These are phyloP conservation scores for Sinopyrophorus schimmeli DNA, from an alignment of 2,888 invertebrate genomes.

Conservation along the genomic window DNA sequence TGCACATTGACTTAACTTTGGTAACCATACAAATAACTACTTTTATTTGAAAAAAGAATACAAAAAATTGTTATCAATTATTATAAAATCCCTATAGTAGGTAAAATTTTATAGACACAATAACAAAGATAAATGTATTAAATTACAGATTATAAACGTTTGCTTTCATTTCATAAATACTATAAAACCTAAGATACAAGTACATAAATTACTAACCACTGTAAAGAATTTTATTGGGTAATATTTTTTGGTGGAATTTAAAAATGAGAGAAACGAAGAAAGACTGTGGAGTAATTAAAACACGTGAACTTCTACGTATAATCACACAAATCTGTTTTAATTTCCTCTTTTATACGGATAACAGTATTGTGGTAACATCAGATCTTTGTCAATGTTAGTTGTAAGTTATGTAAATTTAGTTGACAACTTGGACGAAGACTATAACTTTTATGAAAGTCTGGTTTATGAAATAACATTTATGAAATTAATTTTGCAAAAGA, in stretches of 20 bases:
- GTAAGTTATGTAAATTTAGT: conserved; percentile 12
- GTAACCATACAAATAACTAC: too few relatives aligned
- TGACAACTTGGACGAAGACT: conserved; percentile 6
- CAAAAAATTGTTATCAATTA: too few relatives aligned
- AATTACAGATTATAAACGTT: conserved; percentile 1
- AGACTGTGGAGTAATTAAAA: conserved; percentile 4
- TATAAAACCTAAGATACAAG: conserved; percentile 4
- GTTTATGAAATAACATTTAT: conserved; percentile 12
- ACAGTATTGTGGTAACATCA: conserved; percentile 5
- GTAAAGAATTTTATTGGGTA: conserved; percentile 4
- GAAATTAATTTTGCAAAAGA: conserved; percentile 13
- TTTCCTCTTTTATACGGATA: conserved; percentile 10
- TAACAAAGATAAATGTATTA: background rate
- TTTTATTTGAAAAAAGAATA: too few relatives aligned
- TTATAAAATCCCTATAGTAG: too few relatives aligned
- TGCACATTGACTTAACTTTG: too few relatives aligned
- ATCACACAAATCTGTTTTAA: conserved; percentile 5
- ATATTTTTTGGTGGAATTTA: background rate
- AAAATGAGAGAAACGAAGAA: background rate
- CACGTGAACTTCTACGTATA: conserved; percentile 5
- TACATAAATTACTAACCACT: conserved; percentile 7
- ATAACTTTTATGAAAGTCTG: conserved; percentile 11
- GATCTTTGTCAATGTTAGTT: conserved; percentile 9
- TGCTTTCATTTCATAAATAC: conserved; percentile 1
- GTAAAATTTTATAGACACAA: too few relatives aligned